phyloP scores from a whole-genome alignment of 2,888 invertebrate species.

The Bembecia ichneumoniformis region DNA sequence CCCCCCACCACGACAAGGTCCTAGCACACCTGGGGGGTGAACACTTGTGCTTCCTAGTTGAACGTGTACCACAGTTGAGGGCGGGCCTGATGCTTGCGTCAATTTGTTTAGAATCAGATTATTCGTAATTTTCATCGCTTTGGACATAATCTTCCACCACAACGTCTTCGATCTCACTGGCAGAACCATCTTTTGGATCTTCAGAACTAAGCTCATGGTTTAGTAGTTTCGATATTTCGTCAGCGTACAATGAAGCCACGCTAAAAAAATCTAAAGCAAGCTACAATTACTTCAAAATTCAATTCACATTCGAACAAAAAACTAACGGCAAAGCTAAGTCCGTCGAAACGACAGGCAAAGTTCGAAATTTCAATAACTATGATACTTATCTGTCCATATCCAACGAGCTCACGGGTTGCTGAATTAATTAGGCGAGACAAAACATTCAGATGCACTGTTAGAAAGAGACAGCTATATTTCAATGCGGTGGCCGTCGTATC shows the following conservation, averaged over 20 bases:
- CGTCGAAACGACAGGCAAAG: constrained; percentile 10
- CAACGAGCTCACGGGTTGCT: constrained; percentile 2
- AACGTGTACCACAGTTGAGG: background rate
- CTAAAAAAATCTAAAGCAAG: constrained; percentile 1
- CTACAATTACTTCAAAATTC: background rate
- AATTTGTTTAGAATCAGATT: constrained; percentile 6
- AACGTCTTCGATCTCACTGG: constrained; percentile 6
- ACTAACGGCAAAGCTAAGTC: constrained; percentile 12
- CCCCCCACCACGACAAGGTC: too few relatives aligned
- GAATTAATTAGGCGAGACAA: background rate
- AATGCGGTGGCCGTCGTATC: constrained; percentile 5
- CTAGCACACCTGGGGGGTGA: too few relatives aligned
- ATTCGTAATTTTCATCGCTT: constrained; percentile 9
- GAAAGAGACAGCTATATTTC: constrained; percentile 8
- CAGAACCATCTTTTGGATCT: constrained; percentile 2
- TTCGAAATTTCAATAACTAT: constrained; percentile 6
- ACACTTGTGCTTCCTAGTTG: background rate
- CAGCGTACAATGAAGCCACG: background rate
- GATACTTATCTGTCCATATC: constrained; percentile 6
- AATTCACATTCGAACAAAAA: constrained; percentile 1
- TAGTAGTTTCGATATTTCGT: constrained; percentile 1
- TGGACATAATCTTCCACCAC: constrained; percentile 9
- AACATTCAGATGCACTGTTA: constrained; percentile 1
- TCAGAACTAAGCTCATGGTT: background rate
- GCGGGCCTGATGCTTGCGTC: background rate